Evolutionary conservation across 1,140 invertebrate genomes (phyloP).

Genomic region (Pachypsylla venusta): DNA sequence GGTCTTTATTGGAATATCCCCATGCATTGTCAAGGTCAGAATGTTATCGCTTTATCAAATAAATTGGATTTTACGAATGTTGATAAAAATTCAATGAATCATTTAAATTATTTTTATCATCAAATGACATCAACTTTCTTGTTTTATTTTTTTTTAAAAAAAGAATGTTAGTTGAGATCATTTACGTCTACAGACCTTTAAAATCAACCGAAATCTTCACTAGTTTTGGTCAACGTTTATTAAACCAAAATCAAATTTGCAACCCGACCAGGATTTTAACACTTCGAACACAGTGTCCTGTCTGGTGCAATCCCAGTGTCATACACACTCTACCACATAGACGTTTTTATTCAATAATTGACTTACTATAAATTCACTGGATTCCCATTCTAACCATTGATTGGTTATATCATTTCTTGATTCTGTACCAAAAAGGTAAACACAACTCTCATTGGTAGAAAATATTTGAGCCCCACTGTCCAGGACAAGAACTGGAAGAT

Average conservation of each 20-base stretch:
- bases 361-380: slow-evolving; percentile 24
- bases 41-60: too few species aligned
- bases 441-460: slow-evolving; percentile 21
- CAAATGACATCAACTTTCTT: too few species aligned
- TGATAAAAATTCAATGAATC: too few species aligned
- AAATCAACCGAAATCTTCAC: not conserved
- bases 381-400: slow-evolving; percentile 31
- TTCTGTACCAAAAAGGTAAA: slow-evolving; percentile 18
- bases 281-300: slow-evolving; percentile 13
- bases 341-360: not conserved
- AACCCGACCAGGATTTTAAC: not conserved
- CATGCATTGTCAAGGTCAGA: too few species aligned
- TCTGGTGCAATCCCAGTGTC: not conserved
- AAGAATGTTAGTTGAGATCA: too few species aligned
- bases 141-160: too few species aligned
- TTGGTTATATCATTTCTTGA: slow-evolving; percentile 16
- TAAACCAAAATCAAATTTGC: not conserved
- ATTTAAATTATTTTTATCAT: too few species aligned
- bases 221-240: slow-evolving; percentile 10
- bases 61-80: too few species aligned
- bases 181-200: too few species aligned
- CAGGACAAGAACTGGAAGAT: slow-evolving; percentile 21
- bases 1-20: too few species aligned
- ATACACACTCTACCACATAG: not conserved
- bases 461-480: slow-evolving; percentile 20